A percentile compares a stretch with the other conserved stretches of the same genome.
Conservation (phyloP, 2,888 invertebrate species). For the Deilephila porcellus region DNA sequence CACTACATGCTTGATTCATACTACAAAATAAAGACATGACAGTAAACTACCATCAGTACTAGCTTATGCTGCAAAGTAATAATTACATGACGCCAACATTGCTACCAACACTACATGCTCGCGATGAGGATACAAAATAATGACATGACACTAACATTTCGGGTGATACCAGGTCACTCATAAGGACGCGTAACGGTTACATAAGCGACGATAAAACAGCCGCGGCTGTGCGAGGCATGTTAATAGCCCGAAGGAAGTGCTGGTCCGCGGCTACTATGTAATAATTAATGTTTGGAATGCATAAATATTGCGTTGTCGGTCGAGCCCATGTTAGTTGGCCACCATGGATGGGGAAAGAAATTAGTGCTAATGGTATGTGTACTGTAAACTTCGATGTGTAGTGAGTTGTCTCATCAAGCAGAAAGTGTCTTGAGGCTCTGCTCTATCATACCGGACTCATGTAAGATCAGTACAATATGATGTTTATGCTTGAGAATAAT, state of each 20-base stretch:
- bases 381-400: no score
- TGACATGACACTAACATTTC: neutral
- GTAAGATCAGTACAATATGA: no score
- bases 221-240: slow-evolving; percentile 41
- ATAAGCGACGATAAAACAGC: slow-evolving; percentile 42
- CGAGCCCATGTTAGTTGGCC: neutral
- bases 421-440: no score
- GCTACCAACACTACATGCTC: neutral
- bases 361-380: neutral
- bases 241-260: slow-evolving; percentile 52
- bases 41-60: no score
- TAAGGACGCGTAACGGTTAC: slow-evolving; percentile 45
- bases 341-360: neutral
- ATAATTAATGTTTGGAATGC: slow-evolving; percentile 27
- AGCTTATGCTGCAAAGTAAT: no score
- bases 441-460: no score
- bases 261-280: slow-evolving; percentile 34
- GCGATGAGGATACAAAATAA: neutral
- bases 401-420: no score
- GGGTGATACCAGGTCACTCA: neutral
- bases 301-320: slow-evolving; percentile 14
- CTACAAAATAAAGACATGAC: no score
- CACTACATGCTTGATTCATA: no score
- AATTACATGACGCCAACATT: no score
- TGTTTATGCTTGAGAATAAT: no score